A percentile compares a stretch with the other conserved stretches of the same genome.
phyloP scores from a whole-genome alignment of 2,113 vertebrate genomes.

The Embiotoca jacksoni region DNA sequence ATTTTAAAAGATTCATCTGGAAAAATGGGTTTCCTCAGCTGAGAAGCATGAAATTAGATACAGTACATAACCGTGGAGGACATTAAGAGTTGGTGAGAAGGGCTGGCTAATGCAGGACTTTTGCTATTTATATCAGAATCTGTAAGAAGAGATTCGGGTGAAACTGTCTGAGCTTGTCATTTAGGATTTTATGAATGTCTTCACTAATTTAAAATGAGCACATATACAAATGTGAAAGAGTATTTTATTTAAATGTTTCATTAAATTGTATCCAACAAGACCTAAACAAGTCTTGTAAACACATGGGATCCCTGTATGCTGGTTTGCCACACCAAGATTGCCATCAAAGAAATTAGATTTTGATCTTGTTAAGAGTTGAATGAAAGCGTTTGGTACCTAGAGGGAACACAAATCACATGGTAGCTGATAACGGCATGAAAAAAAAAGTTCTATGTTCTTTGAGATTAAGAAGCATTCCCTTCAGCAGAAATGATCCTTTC shows the following conservation, averaged over 20 bases:
- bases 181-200: neutral
- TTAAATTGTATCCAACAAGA: neutral
- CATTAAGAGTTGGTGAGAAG: conserved; percentile 21
- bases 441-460: conserved; percentile 42
- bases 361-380: conserved; percentile 23
- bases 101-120: conserved; percentile 28
- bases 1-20: neutral
- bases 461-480: conserved; percentile 29
- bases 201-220: neutral
- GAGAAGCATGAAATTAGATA: conserved; percentile 28
- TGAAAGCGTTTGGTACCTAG: conserved; percentile 26
- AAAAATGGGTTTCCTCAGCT: conserved; percentile 1
- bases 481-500: conserved; percentile 46
- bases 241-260: neutral
- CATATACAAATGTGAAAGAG: neutral
- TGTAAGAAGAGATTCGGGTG: neutral
- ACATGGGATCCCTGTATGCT: neutral
- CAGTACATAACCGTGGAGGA: neutral
- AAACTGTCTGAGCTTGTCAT: neutral
- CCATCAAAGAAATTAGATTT: conserved; percentile 23
- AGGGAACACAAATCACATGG: neutral
- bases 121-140: conserved; percentile 20
- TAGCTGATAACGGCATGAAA: conserved; percentile 34
- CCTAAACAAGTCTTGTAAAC: neutral
- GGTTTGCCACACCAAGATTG: neutral